Evolutionary conservation across 1,140 invertebrate species (phyloP), one percentile per base, ranked within the genome.

Genomic region (Nautilus pompilius): DNA sequence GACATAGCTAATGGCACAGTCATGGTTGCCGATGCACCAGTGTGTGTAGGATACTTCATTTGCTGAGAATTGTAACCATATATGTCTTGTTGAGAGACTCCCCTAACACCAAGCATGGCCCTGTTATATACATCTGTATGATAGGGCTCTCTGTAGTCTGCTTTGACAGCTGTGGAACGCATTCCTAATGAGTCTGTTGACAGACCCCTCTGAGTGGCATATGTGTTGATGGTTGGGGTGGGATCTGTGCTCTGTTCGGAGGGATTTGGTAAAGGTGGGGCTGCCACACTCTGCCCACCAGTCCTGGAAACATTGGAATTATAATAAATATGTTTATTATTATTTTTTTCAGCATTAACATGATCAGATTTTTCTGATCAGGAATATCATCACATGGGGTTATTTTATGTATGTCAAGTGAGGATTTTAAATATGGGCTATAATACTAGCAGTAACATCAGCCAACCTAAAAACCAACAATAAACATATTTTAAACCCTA

Each of bases 41-140:
- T 66, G 36, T 77, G 75, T 6, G 58, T 63, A 17, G 74, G 72
- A 55, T 77, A 77, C 61, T 77, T 79, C 63, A 79, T 76, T 28
- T 67, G 66, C 15, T 72, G 70, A 0, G 69, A 68, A 46, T 62
- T 69, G 45, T 68, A 71, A 20, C 61, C 58, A 46, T 74, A 74
- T 57, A 71, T 68, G 2, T 71, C 57, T 30, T 45, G 57, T 22
- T 61, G 64, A 20, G 57, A 15, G 34, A 8, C 59, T 17, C 5
- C 62, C 33, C 41, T 53, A 34, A 30, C 13, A 20, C 48, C 33
- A 24, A 59, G 45, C 24, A 65, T 57, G 10, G 56, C 58, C 58
- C 65, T 65, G 63, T 66, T 66, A 46, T 68, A 68, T 20, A 66
- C 49, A 29, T 66, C 61, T 58, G 55, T 15, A 36, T 54, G 32